Base-by-base conservation (phyloP, 92 coral and sea anemone species). In the Epizoanthus fatuus region DNA sequence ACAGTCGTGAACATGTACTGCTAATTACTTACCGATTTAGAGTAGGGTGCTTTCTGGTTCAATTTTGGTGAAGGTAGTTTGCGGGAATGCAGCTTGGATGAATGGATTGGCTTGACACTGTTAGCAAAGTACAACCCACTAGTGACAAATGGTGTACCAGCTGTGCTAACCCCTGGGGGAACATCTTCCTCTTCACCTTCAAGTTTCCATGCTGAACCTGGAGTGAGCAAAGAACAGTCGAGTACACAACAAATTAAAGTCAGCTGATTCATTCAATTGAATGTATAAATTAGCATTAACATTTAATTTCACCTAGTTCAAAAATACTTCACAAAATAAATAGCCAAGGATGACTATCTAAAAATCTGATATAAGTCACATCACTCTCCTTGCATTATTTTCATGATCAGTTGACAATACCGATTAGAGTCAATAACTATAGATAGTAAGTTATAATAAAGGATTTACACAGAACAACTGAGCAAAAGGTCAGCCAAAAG, bases 121-220 rank as follows among this genome's bases (percentile, higher is more conserved):
- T 58, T 76, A 38, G 81, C 69, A 39, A 76, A 76, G 81, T 76
- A 76, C 81, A 58, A 59, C 2, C 81, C 81, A 59, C 81, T 76
- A n/a, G 81, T 47, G 5, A 76, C 81, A 59, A 76, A 76, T 0
- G 81, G 81, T n/a, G 69, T 76, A 4, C 81, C 81, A n/a, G 59
- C 81, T 29, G 81, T 76, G 49, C 81, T 76, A 14, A 66, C 56
- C 12, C 63, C 68, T 14, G 17, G 44, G 3, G 81, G 47, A 3
- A 22, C 68, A 58, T 76, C 81, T 38, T 76, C 81, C n/a, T 59
- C 81, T 19, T 76, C 81, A 14, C 15, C 81, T 58, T 76, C 81
- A 56, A 76, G 81, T 37, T 76, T 40, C 81, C 81, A 76, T 3
- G 81, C 81, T n/a, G 81, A 57, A 35, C 81, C 81, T 76, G 9